Percentiles rank a stretch among this genome's conserved stretches.
These are phyloP conservation scores for Ciconia maguari DNA, from an alignment of 2,113 vertebrate genomes.

Conservation along the genomic window DNA sequence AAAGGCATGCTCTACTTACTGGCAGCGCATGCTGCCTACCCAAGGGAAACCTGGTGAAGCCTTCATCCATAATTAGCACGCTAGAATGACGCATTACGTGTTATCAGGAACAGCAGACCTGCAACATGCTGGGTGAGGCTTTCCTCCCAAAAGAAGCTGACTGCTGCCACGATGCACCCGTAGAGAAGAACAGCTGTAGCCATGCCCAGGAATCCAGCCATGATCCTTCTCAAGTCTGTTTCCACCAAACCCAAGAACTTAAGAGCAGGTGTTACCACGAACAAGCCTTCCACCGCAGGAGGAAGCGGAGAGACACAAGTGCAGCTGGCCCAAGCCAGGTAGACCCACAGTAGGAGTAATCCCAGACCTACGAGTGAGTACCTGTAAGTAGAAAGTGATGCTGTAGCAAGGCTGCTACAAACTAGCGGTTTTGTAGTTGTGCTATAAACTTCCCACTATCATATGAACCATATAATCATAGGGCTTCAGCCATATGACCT, in stretches of 20 bases:
- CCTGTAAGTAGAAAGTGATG: background rate
- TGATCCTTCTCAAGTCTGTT: conserved; percentile 82
- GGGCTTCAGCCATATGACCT: background rate
- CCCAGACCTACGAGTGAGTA: background rate
- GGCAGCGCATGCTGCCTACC: background rate
- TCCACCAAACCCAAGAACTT: background rate
- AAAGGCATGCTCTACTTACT: background rate
- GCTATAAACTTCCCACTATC: background rate
- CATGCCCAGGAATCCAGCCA: conserved; percentile 82
- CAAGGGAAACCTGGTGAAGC: background rate
- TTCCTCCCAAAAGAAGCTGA: conserved; percentile 88
- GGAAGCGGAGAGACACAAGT: background rate
- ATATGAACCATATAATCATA: background rate
- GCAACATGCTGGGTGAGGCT: conserved; percentile 84
- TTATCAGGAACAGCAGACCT: conserved; percentile 87
- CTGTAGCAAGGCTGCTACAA: background rate
- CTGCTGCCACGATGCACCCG: conserved; percentile 77
- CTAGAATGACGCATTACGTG: conserved; percentile 68
- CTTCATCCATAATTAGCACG: background rate
- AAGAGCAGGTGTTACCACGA: background rate
- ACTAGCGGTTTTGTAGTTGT: background rate
- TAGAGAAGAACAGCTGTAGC: conserved; percentile 84
- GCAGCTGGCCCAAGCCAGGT: background rate
- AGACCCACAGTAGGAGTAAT: background rate
- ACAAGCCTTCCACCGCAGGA: background rate